phyloP scores from a whole-genome alignment of 2,888 invertebrate genomes.

The Trimorus sp. region DNA sequence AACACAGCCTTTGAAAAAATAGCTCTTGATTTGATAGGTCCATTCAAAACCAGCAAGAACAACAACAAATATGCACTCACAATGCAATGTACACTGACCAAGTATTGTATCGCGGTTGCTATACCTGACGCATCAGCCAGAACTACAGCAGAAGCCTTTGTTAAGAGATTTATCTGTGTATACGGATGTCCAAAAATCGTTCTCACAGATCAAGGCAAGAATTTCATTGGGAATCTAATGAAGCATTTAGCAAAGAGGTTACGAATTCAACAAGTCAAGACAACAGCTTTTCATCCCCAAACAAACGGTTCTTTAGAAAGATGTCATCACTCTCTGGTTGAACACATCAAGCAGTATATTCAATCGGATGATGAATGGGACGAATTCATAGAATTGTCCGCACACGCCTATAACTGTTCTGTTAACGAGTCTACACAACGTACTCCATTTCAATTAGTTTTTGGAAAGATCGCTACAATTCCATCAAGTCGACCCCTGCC shows the following conservation, averaged over 20 bases:
- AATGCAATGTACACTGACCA: neutral
- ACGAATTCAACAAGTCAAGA: neutral
- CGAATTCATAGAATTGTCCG: neutral
- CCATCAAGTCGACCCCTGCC: neutral
- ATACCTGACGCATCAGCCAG: neutral
- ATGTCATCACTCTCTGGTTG: neutral
- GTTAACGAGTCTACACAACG: neutral
- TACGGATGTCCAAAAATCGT: neutral
- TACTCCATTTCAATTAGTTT: neutral
- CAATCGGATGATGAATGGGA: neutral
- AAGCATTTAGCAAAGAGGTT: neutral
- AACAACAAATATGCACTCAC: neutral
- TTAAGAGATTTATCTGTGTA: neutral
- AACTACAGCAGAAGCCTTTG: slow-evolving; percentile 4
- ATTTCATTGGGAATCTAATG: neutral
- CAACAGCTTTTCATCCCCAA: neutral
- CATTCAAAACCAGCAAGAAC: neutral
- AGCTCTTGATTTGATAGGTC: slow-evolving; percentile 17
- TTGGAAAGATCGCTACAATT: neutral
- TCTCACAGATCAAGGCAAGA: neutral
- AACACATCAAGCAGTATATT: neutral
- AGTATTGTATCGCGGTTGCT: neutral
- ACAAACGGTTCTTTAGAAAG: neutral
- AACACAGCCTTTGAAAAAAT: slow-evolving; percentile 23
- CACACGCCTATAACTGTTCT: neutral